Evolutionary conservation across 1,140 invertebrate species (phyloP), one percentile per base, ranked within the genome.

Genomic region (Belonocnema kinseyi): DNA sequence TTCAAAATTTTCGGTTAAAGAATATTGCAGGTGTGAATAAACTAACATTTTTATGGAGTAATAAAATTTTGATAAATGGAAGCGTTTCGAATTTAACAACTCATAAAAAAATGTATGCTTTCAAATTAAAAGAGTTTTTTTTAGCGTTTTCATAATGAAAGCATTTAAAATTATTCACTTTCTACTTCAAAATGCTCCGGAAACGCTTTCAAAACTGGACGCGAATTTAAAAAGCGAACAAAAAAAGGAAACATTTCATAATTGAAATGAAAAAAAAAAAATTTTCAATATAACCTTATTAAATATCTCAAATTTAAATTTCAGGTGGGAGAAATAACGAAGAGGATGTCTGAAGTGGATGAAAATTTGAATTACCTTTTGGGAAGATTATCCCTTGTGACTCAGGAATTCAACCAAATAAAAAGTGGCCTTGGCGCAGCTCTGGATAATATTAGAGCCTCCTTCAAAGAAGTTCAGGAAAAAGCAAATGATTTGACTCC

Each of bases 331-430:
- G 92, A 93, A 78, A 97, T 97, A 83, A 96, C 95, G n/a, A 93
- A 93, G 79, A 93, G 95, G 58, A 96, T 97, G 93, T 86, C 92
- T 0, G 96, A 97, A 87, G 95, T 98, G 10, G 95, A 97, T 80
- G 94, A 95, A 73, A 97, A 97, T 87, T 91, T 98, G 46, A 98
- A 98, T 88, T 97, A 95, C 86, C 91, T 97, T 46, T 88, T 98
- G 72, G 97, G 97, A 6, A 92, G 95, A 74, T 88, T 98, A 46
- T 95, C 95, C 0, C 89, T 97, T 0, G 95, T 97, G 12, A 96
- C 96, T 1, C 95, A 96, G 81, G 97, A 98, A 88, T 98, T 98
- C 88, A 95, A 95, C 83, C 94, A 95, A 85, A 97, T 97, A 54
- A 97, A 97, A 86, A 92, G 91, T 10, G 95, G 95, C 0, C 90